A percentile compares a stretch with the other conserved stretches of the same genome.
Conservation (phyloP, 2,888 invertebrate genomes). For the Netelia virgata region DNA sequence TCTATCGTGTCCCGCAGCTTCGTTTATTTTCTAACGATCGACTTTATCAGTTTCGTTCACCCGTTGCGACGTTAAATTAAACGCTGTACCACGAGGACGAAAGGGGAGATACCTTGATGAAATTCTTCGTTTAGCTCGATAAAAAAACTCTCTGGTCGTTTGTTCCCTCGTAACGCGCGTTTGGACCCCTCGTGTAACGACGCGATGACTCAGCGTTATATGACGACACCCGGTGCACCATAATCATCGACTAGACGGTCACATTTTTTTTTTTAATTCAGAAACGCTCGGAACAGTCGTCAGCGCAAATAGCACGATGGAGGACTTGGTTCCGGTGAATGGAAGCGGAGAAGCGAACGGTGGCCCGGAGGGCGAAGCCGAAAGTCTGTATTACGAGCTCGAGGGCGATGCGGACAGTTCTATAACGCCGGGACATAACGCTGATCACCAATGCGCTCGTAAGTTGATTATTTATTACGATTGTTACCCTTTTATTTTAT, state of each 20-base stretch:
- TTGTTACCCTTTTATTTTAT: too few species aligned
- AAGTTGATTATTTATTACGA: slow-evolving; percentile 70
- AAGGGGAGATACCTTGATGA: slow-evolving; percentile 17
- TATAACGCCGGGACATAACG: slow-evolving; percentile 77
- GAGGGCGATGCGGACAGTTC: slow-evolving; percentile 83
- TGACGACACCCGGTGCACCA: background rate
- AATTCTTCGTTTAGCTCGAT: background rate
- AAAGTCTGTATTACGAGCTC: slow-evolving; percentile 72
- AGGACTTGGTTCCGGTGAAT: slow-evolving; percentile 77
- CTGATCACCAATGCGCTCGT: slow-evolving; percentile 79
- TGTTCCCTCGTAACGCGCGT: slow-evolving; percentile 8
- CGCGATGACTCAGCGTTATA: slow-evolving; percentile 11
- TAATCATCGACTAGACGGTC: background rate
- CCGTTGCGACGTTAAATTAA: background rate
- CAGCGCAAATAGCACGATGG: slow-evolving; percentile 75
- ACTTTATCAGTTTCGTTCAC: background rate
- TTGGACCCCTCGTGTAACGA: slow-evolving; percentile 16
- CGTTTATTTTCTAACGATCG: background rate
- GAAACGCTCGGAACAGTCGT: background rate
- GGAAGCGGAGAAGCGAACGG: slow-evolving; percentile 75
- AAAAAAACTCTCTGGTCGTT: background rate
- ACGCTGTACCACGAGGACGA: slow-evolving; percentile 1
- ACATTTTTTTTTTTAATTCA: background rate
- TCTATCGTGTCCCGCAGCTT: too few species aligned
- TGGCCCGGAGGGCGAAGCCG: slow-evolving; percentile 61